A percentile compares a stretch with the other conserved stretches of the same genome.
phyloP scores from a whole-genome alignment of 1,140 invertebrate genomes.

The Cyphomyrmex costatus region DNA sequence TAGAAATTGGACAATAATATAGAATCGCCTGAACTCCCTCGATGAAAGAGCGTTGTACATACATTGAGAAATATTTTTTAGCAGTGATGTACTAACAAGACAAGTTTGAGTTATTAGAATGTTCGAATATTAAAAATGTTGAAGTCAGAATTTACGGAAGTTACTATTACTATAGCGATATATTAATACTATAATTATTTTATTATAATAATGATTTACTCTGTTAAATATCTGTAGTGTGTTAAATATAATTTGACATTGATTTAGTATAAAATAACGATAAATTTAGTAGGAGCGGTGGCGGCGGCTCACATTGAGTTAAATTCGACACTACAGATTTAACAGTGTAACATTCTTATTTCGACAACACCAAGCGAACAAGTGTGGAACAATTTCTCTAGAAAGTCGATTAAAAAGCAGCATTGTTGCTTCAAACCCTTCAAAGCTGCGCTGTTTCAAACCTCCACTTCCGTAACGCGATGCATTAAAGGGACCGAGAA shows the following conservation, averaged over 20 bases:
- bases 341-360: not conserved
- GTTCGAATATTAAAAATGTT: not conserved
- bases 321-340: no score
- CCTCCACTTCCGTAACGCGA: not conserved
- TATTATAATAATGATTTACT: no score
- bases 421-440: conserved; percentile 1
- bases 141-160: not conserved
- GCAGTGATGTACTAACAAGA: not conserved
- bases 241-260: no score
- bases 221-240: no score
- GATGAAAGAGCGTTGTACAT: not conserved
- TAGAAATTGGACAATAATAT: no score
- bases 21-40: not conserved
- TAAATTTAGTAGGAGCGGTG: no score
- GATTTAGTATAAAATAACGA: no score
- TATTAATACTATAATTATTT: no score
- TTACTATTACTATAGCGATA: not conserved
- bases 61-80: conserved; percentile 1
- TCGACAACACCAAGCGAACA: not conserved
- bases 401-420: not conserved
- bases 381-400: not conserved
- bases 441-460: not conserved
- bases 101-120: not conserved
- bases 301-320: no score
- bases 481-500: conserved; percentile 3